Conservation (phyloP, 2,797 vertebrate species). For the Gambelia wislizenii region DNA sequence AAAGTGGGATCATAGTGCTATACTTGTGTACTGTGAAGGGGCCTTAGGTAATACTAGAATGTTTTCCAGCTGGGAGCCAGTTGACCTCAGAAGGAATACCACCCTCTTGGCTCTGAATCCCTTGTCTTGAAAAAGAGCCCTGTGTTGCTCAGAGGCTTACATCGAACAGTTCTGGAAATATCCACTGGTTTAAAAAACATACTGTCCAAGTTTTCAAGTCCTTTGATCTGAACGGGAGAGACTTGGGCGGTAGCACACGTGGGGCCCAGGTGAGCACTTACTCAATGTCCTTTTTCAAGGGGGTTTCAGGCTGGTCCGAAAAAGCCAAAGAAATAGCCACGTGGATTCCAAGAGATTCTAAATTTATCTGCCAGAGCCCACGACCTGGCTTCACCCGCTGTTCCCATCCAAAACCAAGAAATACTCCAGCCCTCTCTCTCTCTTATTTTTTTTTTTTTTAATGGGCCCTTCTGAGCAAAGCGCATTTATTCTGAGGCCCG, state of each 20-base stretch:
- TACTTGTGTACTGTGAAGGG: too few relatives aligned
- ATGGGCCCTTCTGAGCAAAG: conserved; percentile 31
- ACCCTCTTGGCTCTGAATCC: too few relatives aligned
- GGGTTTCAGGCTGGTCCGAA: conserved; percentile 1
- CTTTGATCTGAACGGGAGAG: background rate
- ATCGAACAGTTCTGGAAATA: background rate
- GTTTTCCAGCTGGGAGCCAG: too few relatives aligned
- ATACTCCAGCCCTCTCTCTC: background rate
- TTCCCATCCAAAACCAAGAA: conserved; percentile 34
- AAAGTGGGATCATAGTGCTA: too few relatives aligned
- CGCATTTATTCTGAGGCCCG: conserved; percentile 11
- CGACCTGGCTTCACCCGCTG: conserved; percentile 44
- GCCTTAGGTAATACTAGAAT: too few relatives aligned
- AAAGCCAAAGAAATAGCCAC: conserved; percentile 2
- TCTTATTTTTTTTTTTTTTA: background rate
- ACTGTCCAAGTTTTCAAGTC: background rate
- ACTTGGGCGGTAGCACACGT: background rate
- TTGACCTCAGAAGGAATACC: too few relatives aligned
- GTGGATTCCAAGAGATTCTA: conserved; percentile 26
- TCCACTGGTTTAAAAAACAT: background rate
- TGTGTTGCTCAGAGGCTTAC: background rate
- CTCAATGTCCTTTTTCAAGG: conserved; percentile 30
- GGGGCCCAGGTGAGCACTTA: background rate
- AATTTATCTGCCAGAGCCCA: conserved; percentile 45
- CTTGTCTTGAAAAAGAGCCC: background rate